Conservation (phyloP, 1,140 invertebrate species). For the Battus philenor region DNA sequence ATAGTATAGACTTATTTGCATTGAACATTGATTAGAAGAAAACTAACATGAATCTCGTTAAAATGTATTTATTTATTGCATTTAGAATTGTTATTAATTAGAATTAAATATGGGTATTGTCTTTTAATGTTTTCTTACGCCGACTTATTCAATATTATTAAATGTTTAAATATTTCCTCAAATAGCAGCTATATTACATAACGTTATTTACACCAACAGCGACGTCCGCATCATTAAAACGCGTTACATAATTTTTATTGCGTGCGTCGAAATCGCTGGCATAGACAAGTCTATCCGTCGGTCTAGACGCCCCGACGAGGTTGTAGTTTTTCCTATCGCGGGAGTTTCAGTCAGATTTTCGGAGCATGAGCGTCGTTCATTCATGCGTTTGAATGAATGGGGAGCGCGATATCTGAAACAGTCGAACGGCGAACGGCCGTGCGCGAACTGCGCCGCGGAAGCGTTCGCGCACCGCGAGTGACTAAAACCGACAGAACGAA, state of each 20-base stretch:
- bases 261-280: background rate
- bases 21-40: no score
- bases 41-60: no score
- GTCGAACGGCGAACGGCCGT: constrained; percentile 50
- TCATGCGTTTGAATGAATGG: constrained; percentile 62
- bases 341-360: constrained; percentile 52
- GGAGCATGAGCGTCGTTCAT: constrained; percentile 57
- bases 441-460: constrained; percentile 44
- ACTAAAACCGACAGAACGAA: constrained; percentile 6
- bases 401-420: constrained; percentile 36
- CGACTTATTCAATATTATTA: no score
- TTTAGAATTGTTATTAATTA: no score
- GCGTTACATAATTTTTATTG: constrained; percentile 9
- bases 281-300: constrained; percentile 14
- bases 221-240: background rate
- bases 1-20: no score
- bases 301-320: constrained; percentile 11
- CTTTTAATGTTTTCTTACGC: no score
- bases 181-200: no score
- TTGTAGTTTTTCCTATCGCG: constrained; percentile 13
- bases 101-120: no score
- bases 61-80: no score
- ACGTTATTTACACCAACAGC: background rate
- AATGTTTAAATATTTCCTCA: no score
- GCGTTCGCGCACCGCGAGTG: constrained; percentile 45